Conservation (phyloP, 2,113 vertebrate species). For the Rousettus leschenaultii region DNA sequence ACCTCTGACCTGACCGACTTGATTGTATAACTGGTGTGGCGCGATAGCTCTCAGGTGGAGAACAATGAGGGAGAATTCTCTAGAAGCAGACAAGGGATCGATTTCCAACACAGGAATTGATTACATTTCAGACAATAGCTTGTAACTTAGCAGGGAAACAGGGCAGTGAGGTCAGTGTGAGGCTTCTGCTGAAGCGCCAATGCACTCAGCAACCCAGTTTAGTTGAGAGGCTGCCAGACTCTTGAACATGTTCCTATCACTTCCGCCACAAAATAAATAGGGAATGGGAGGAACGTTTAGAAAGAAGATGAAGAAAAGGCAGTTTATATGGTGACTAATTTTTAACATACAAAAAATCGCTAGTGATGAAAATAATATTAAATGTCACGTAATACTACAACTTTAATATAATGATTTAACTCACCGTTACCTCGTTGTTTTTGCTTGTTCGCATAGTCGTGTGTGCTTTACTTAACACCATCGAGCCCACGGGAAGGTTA, state of each 20-base stretch:
- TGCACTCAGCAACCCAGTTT: conserved; percentile 54
- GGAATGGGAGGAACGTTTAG: not conserved
- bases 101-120: conserved; percentile 56
- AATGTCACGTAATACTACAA: not conserved
- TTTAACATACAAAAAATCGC: not conserved
- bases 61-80: conserved; percentile 32
- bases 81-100: conserved; percentile 7
- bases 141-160: conserved; percentile 35
- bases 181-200: conserved; percentile 25
- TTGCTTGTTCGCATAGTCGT: not conserved
- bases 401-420: not conserved
- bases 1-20: not conserved
- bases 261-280: conserved; percentile 15
- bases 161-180: conserved; percentile 41
- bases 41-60: not conserved
- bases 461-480: not conserved
- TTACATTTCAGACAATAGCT: conserved; percentile 35
- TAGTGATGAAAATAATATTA: not conserved
- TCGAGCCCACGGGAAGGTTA: not conserved
- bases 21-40: not conserved
- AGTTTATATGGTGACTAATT: not conserved
- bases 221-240: conserved; percentile 47
- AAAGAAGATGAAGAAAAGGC: not conserved
- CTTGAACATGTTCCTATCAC: not conserved
- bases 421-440: not conserved